Conservation (phyloP, 1,140 invertebrate genomes). For the Lepidostoma basale region DNA sequence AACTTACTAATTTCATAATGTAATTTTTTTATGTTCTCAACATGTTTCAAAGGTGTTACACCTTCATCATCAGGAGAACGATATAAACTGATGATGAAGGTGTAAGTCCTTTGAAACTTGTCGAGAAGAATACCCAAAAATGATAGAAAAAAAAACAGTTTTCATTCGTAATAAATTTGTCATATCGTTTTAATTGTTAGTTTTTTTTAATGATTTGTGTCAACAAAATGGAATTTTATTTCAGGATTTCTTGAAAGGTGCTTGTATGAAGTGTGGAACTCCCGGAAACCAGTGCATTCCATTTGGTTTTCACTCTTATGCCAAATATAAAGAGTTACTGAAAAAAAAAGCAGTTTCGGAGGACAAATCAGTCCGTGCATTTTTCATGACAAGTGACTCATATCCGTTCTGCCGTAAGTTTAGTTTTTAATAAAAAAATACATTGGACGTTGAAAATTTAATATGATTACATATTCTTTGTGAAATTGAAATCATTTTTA, state of each 20-base stretch:
- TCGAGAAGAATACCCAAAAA: too few species aligned
- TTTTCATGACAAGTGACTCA: slow-evolving; percentile 70
- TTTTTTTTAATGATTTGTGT: not conserved
- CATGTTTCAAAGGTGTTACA: too few species aligned
- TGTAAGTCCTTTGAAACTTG: too few species aligned
- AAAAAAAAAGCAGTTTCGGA: slow-evolving; percentile 52
- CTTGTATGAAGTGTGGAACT: slow-evolving; percentile 75
- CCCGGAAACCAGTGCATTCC: slow-evolving; percentile 69
- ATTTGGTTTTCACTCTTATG: slow-evolving; percentile 69
- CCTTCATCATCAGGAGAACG: too few species aligned
- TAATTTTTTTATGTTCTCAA: too few species aligned
- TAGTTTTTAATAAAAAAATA: not conserved
- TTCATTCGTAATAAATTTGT: not conserved
- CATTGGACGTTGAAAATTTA: not conserved
- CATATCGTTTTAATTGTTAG: not conserved
- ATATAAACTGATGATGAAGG: too few species aligned
- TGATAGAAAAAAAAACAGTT: too few species aligned
- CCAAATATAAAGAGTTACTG: slow-evolving; percentile 59
- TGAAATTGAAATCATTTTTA: too few species aligned
- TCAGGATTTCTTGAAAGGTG: slow-evolving; percentile 72
- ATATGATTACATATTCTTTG: too few species aligned
- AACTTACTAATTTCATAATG: too few species aligned
- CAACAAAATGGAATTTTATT: slow-evolving; percentile 2
- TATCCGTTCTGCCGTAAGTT: slow-evolving; percentile 80
- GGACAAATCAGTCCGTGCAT: slow-evolving; percentile 66